Conservation (phyloP, 2,113 vertebrate species). For the Cheilinus undulatus region DNA sequence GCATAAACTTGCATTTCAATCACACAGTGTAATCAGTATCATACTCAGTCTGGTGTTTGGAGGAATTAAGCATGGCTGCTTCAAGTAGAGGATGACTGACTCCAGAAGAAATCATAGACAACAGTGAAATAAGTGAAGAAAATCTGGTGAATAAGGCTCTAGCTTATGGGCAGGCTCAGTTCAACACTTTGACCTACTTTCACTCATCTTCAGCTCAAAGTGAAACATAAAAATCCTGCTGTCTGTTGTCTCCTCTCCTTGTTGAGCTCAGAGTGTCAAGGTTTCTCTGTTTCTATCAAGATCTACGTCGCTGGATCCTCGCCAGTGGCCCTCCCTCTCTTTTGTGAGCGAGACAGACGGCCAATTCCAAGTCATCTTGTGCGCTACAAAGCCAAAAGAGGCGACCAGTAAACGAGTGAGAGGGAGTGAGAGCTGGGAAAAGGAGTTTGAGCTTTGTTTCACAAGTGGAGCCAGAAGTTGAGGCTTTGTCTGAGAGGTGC, state of each 20-base stretch:
- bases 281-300: constrained; percentile 34
- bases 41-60: too few relatives aligned
- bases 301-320: constrained; percentile 50
- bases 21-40: too few relatives aligned
- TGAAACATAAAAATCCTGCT: constrained; percentile 33
- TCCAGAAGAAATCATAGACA: too few relatives aligned
- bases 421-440: constrained; percentile 60
- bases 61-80: too few relatives aligned
- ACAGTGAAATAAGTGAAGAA: too few relatives aligned
- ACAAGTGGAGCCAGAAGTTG: constrained; percentile 74
- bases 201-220: constrained; percentile 12
- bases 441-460: constrained; percentile 66
- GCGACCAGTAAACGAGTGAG: constrained; percentile 61
- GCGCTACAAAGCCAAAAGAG: constrained; percentile 67
- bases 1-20: too few relatives aligned
- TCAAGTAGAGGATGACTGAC: too few relatives aligned
- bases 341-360: constrained; percentile 58
- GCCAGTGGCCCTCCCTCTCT: constrained; percentile 58
- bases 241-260: constrained; percentile 29
- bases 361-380: constrained; percentile 60
- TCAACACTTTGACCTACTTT: too few relatives aligned
- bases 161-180: too few relatives aligned
- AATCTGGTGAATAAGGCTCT: not conserved
- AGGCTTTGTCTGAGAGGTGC: constrained; percentile 63
- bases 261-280: constrained; percentile 10